A percentile compares a stretch with the other conserved stretches of the same genome.
Evolutionary conservation across 2,113 vertebrate genomes (phyloP).

Genomic region (Antechinus stuartii): DNA sequence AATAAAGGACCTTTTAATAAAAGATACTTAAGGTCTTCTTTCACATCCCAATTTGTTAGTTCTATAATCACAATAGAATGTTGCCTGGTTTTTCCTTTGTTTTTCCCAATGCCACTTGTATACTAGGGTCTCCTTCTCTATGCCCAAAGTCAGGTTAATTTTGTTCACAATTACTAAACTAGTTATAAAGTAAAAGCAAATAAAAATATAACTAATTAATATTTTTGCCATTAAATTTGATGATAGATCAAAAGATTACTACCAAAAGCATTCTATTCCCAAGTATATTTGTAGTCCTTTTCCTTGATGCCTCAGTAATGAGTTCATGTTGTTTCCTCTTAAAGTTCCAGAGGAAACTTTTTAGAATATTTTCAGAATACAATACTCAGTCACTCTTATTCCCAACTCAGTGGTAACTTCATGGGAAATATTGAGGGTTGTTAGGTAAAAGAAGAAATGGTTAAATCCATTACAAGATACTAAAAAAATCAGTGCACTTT

Average conservation of each 20-base stretch:
- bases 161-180: not conserved
- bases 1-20: too few species aligned
- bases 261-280: not conserved
- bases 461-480: not conserved
- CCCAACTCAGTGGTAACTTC: not conserved
- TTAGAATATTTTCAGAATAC: not conserved
- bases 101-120: not conserved
- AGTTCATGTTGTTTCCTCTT: not conserved
- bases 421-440: not conserved
- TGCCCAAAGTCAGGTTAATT: not conserved
- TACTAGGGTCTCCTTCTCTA: not conserved
- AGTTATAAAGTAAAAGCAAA: not conserved
- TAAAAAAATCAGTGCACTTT: not conserved
- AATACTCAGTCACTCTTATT: not conserved
- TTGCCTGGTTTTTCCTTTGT: not conserved
- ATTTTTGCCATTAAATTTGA: not conserved
- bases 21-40: too few species aligned
- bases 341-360: not conserved
- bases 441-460: not conserved
- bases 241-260: not conserved
- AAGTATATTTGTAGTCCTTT: not conserved
- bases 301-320: not conserved
- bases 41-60: too few species aligned
- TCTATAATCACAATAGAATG: not conserved
- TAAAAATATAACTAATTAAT: not conserved